Base-by-base conservation (phyloP, 2,888 invertebrate genomes). In the Agonopterix heracliana region DNA sequence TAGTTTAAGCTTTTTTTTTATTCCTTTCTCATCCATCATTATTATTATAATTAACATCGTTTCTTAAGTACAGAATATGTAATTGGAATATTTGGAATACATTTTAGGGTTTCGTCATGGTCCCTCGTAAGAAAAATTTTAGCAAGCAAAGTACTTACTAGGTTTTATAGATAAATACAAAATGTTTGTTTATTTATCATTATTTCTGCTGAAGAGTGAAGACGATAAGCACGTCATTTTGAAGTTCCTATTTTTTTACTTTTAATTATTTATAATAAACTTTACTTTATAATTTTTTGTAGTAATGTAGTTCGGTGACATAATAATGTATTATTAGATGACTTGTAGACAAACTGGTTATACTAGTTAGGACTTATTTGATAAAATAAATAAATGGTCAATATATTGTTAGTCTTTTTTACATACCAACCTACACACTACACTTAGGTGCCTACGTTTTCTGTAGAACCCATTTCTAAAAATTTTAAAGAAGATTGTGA, bases 231-330 rank as follows among this genome's bases (percentile, higher is more conserved):
- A 64, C 64, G 66, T 64, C 58, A 60, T 61, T 65, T 67, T 60
- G 59, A 71, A 75, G 78, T 79, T 78, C 74, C 78, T 78, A 74
- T 70, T 70, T 68, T 71, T 53, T 43, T 12, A 56, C 55, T 59
- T 53, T 59, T 61, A 59, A 52, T 66, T 58, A 61, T 66, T 63
- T 47, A 53, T 44, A 68, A 53, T 64, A 60, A 64, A 55, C 52
- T 61, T 55, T 54, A 52, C 41, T 54, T 55, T 54, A 47, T 49
- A 53, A 50, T 14, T 53, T 52, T 51, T 54, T 50, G 53, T 52
- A 52, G 43, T 41, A 44, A 47, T 54, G 53, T 46, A 44, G 43
- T 46, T 53, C 54, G 46, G 52, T 60, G 60, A 54, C 61, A 60
- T 61, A 59, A 54, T 60, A 46, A 11, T 45, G 44, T 41, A 51